phyloP scores from a whole-genome alignment of 1,140 invertebrate species.

The Tigriopus japonicus region DNA sequence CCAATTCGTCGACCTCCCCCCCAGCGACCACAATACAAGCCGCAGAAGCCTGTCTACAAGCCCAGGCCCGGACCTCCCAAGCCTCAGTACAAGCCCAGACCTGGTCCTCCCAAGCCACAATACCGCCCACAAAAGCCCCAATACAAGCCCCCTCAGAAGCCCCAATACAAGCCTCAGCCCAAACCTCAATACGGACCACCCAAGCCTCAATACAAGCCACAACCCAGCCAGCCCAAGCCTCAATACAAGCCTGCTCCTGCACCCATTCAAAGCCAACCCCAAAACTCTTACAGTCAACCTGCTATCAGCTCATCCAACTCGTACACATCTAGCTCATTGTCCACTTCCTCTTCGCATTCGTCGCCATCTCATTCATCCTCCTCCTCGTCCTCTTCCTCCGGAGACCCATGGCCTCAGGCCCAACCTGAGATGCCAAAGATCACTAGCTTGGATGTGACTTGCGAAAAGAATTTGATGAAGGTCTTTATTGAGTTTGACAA shows the following conservation, averaged over 20 bases:
- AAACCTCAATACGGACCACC: conserved; percentile 12
- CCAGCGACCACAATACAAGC: conserved; percentile 4
- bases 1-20: conserved; percentile 3
- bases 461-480: conserved; percentile 84
- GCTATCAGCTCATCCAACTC: conserved; percentile 4
- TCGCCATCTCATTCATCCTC: neutral
- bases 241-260: conserved; percentile 14
- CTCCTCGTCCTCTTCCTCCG: conserved; percentile 19
- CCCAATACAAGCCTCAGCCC: conserved; percentile 10
- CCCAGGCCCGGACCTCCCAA: conserved; percentile 8
- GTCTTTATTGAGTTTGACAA: conserved; percentile 85
- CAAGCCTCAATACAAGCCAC: conserved; percentile 13
- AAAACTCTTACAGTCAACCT: conserved; percentile 12
- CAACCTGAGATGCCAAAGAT: conserved; percentile 72
- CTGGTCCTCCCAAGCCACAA: neutral
- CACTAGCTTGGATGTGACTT: conserved; percentile 76
- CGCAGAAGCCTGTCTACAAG: neutral
- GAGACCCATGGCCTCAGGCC: conserved; percentile 62
- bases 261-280: neutral
- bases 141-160: conserved; percentile 1
- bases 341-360: neutral
- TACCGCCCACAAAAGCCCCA: neutral
- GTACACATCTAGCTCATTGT: conserved; percentile 1
- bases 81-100: conserved; percentile 14
- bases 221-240: conserved; percentile 12